Percentiles rank a stretch among this genome's conserved stretches.
Conservation (phyloP, 1,140 invertebrate genomes). For the Trachelipus rathkii region DNA sequence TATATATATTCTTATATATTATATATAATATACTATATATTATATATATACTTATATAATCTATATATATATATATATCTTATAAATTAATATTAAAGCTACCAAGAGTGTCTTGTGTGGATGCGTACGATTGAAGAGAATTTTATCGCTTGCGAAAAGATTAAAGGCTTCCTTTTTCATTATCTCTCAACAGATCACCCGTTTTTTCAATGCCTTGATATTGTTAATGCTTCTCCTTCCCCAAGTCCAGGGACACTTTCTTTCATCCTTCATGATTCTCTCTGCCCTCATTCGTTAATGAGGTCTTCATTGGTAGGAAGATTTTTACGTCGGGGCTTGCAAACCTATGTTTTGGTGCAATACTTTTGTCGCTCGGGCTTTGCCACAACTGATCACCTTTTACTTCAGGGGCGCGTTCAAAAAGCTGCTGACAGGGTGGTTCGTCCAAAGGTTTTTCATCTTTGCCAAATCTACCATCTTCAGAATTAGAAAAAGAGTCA, state of each 20-base stretch:
- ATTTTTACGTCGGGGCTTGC: no score
- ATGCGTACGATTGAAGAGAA: slow-evolving; percentile 77
- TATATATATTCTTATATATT: no score
- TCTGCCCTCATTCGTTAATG: slow-evolving; percentile 32
- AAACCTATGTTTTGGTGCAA: no score
- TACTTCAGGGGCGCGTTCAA: neutral
- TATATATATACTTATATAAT: no score
- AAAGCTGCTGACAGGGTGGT: neutral
- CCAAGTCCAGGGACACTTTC: slow-evolving; percentile 60
- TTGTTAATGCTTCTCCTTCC: slow-evolving; percentile 65
- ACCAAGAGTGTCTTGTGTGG: no score
- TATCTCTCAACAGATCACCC: slow-evolving; percentile 61
- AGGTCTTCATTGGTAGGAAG: slow-evolving; percentile 28
- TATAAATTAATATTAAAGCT: no score
- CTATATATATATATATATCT: no score
- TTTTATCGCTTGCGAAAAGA: slow-evolving; percentile 79
- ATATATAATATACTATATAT: no score
- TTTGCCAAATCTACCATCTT: slow-evolving; percentile 5
- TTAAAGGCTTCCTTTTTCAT: slow-evolving; percentile 85
- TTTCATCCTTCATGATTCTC: slow-evolving; percentile 51
- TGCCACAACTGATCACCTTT: neutral
- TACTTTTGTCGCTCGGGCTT: no score
- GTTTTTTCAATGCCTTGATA: slow-evolving; percentile 58
- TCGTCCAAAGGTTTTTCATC: slow-evolving; percentile 14
- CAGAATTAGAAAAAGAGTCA: slow-evolving; percentile 3